Base-by-base conservation (phyloP, 53 echinoderm and acorn worm genomes). In the Echinometra lucunter region DNA sequence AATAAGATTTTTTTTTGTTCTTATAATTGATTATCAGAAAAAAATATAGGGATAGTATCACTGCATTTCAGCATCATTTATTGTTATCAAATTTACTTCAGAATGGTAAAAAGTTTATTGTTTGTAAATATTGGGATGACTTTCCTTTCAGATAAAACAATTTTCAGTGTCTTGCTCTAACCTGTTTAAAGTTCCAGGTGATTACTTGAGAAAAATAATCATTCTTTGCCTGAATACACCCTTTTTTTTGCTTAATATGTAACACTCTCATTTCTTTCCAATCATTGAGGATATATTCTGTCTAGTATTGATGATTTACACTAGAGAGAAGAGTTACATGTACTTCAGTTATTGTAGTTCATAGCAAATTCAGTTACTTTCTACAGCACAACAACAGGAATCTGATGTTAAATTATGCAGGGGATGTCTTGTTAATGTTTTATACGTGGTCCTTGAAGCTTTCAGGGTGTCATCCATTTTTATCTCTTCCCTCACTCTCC, bases 381-480 rank as follows among this genome's bases (percentile, higher is more conserved):
- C 30, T 4, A n/a, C n/a, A 37, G 40, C 18, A 75, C 4, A 40
- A 75, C 38, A 75, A 75, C 35, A 16, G 38, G 19, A 72, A 75
- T 75, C 75, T 70, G 40, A 40, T 75, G 37, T 75, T 75, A 75
- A 75, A 75, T 75, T 37, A 75, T 75, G 75, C 75, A 75, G 11
- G 16, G 49, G 49, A 49, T 7, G 47, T 83, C n/a, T 34, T 83
- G 83, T 83, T 83, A 83, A 83, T 83, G 45, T 83, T 83, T 83
- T n/a, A 83, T 83, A 49, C 47, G 83, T 47, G 83, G 27, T 83
- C 28, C 45, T 83, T n/a, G 47, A n/a, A 47, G 49, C 83, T 15
- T n/a, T 9, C 10, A 45, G 47, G 47, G 83, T 83, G 45, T 83
- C 83, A 83, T 83, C 83, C 83, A 47, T 45, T 83, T 83, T 83